Base-by-base conservation (phyloP, 1,140 invertebrate genomes). In the Ooceraea biroi region DNA sequence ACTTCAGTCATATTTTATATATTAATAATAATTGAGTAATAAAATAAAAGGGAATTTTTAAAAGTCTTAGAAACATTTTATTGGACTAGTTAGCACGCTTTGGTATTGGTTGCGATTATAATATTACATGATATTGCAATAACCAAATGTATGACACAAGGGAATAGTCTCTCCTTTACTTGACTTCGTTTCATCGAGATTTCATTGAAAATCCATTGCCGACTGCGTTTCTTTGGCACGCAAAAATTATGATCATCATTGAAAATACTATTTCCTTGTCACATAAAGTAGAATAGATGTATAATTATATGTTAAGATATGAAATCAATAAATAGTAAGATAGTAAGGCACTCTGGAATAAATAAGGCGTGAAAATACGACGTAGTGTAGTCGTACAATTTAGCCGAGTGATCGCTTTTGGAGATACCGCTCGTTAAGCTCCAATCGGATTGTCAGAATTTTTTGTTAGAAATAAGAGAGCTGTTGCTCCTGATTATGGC, bases 381-480 rank as follows among this genome's bases (percentile, higher is more conserved):
- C 46, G 22, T 84, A n/a, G 2, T n/a, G n/a, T 50, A 55, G 36
- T 71, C 14, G 11, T 27, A 10, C 72, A 48, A 82, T n/a, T 30
- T 11, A n/a, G 19, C 12, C 68, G 10, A 46, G 48, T 68, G 27
- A 19, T 58, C 22, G 44, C 14, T 83, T 4, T 46, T 22, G 7
- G 25, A 71, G 76, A 80, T 80, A 80, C 69, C 48, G 25, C 27
- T 36, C 69, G 25, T 73, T 36, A 66, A 30, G 17, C 19, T 77
- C 19, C 41, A 27, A 61, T 78, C 50, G 36, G 41, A 57, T 80
- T 71, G 41, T 80, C 65, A 72, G 84, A 80, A 52, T 25, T 55
- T 80, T 65, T 61, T 30, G 55, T 91, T 78, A 92, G 84, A 91
- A 93, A 88, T 93, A 92, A 27, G 92, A 88, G 36, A 93, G 71